Evolutionary conservation across 2,888 invertebrate genomes (phyloP).

Genomic region (Sipha maydis): DNA sequence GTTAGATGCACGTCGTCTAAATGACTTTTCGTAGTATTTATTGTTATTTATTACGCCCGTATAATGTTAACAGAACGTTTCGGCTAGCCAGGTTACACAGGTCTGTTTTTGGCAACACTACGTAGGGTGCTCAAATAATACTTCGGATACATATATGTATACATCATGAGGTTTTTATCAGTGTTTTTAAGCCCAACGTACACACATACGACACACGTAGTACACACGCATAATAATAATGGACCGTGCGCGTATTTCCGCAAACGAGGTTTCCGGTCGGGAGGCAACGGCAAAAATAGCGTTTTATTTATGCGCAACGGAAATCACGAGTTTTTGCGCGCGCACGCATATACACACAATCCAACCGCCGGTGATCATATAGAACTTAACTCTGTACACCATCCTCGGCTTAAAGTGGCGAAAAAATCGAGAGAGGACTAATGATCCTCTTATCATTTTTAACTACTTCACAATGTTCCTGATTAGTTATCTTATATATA

Average conservation of each 20-base stretch:
- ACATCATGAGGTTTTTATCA: conserved; percentile 35
- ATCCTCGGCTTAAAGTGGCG: too few relatives aligned
- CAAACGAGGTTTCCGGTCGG: conserved; percentile 26
- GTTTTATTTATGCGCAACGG: conserved; percentile 55
- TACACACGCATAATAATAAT: neutral
- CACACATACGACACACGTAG: neutral
- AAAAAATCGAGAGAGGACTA: too few relatives aligned
- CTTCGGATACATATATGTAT: neutral
- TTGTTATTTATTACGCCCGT: neutral
- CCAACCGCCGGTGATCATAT: neutral
- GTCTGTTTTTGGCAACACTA: neutral
- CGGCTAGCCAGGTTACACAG: neutral
- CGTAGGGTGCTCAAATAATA: neutral
- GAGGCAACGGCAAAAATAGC: conserved; percentile 8
- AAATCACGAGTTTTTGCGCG: conserved; percentile 41
- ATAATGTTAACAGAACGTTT: neutral
- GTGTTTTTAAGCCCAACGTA: neutral
- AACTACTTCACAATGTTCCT: too few relatives aligned
- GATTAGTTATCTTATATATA: too few relatives aligned
- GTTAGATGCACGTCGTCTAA: too few relatives aligned
- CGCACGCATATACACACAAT: neutral
- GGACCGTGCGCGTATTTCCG: conserved; percentile 41
- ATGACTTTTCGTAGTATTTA: too few relatives aligned
- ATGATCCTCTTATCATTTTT: too few relatives aligned
- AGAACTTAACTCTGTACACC: too few relatives aligned